phyloP scores from a whole-genome alignment of 2,113 vertebrate species.

The Argyrosomus japonicus region DNA sequence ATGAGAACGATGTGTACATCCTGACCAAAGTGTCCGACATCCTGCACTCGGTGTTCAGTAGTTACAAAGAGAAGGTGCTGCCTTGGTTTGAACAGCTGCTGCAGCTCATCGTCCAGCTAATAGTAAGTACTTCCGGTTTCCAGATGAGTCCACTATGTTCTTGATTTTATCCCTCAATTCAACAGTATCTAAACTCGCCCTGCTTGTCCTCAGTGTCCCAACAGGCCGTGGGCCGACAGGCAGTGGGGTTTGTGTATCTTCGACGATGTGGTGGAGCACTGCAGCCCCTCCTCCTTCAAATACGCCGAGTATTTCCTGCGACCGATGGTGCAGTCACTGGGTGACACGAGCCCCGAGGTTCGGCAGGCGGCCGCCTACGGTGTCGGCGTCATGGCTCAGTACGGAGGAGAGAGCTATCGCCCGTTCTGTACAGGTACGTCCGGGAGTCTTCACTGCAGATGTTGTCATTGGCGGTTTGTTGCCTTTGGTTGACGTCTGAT shows the following conservation, averaged over 20 bases:
- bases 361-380: slow-evolving; percentile 97
- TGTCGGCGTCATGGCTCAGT: slow-evolving; percentile 96
- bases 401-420: slow-evolving; percentile 94
- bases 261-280: slow-evolving; percentile 96
- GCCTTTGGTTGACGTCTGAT: accelerated
- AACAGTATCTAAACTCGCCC: neutral
- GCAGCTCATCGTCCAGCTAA: slow-evolving; percentile 95
- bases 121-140: slow-evolving; percentile 86
- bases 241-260: slow-evolving; percentile 99
- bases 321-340: slow-evolving; percentile 93
- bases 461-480: neutral
- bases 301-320: slow-evolving; percentile 94
- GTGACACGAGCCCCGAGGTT: slow-evolving; percentile 94
- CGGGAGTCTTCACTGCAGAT: neutral
- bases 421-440: slow-evolving; percentile 93
- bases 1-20: slow-evolving; percentile 98
- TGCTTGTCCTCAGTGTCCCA: slow-evolving; percentile 86
- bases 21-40: slow-evolving; percentile 98
- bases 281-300: slow-evolving; percentile 97
- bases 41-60: slow-evolving; percentile 98
- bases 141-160: no score
- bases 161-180: no score
- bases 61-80: slow-evolving; percentile 95
- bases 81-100: slow-evolving; percentile 98
- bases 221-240: slow-evolving; percentile 95